Base-by-base conservation (phyloP, 2,113 vertebrate genomes). In the Xiphophorus maculatus region DNA sequence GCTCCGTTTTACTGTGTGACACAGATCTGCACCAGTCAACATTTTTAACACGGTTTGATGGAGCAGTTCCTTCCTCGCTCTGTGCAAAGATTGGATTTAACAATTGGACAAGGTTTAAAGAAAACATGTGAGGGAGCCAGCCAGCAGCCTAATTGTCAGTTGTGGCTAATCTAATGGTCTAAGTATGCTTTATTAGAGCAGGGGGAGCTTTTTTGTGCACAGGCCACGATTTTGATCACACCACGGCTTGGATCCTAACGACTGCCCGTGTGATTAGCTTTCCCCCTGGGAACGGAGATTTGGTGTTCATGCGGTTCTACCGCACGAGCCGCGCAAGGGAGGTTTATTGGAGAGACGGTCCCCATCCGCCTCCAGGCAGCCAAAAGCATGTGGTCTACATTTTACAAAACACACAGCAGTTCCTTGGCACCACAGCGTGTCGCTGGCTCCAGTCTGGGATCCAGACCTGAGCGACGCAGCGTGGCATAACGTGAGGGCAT, bases 151-250 rank as follows among this genome's bases (percentile, higher is more conserved):
- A 86, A 90, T 90, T 87, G 82, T 83, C 65, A 74, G 42, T 79
- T 90, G 88, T 78, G 90, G 88, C 64, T 89, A 87, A 74, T 58
- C 72, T 80, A 85, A 77, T 83, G 86, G 88, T 81, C 70, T 80
- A 77, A 87, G 70, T 87, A 86, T 80, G 83, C 76, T 88, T 89
- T 86, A 87, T 75, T 81, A 79, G 76, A 77, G 69, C 5, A 30
- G 73, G 66, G 68, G 63, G 74, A 63, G 66, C 28, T 35, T 84
- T 37, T 83, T 63, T 70, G 76, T 82, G 80, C 83, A 62, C 48
- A 74, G 51, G 22, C 84, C 66, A 7, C 83, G 83, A 74, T 76
- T 85, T 80, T 86, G 64, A 83, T 82, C 77, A 80, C 81, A 83
- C 84, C 80, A 80, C 35, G 72, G 70, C 27, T 77, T 70, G 63